These are phyloP conservation scores for Vesta saturnalis DNA, from an alignment of 2,888 invertebrate genomes.

Conservation along the genomic window DNA sequence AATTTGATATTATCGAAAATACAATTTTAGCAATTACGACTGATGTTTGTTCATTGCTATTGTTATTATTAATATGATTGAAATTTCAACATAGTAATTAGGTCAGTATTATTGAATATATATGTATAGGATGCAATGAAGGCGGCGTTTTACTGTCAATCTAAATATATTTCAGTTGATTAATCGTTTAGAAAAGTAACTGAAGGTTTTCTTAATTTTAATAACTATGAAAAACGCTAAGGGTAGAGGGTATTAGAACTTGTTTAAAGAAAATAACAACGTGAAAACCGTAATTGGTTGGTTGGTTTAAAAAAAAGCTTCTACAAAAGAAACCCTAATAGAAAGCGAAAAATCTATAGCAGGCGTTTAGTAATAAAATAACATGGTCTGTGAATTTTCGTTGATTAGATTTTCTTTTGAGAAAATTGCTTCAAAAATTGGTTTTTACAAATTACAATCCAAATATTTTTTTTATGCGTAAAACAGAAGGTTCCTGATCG, in stretches of 20 bases:
- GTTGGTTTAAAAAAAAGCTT: background rate
- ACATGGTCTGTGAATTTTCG: slow-evolving; percentile 11
- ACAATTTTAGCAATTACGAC: background rate
- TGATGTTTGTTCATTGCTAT: too few species aligned
- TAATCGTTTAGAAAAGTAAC: too few species aligned
- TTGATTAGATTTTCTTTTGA: slow-evolving; percentile 10
- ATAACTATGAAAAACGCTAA: too few species aligned
- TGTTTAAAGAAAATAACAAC: slow-evolving; percentile 3
- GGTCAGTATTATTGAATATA: too few species aligned
- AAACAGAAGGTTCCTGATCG: too few species aligned
- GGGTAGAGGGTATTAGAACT: too few species aligned
- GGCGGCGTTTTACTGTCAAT: too few species aligned
- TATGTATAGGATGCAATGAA: too few species aligned
- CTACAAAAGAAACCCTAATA: slow-evolving; percentile 6
- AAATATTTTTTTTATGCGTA: background rate
- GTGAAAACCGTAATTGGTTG: slow-evolving; percentile 7
- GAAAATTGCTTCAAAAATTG: slow-evolving; percentile 11
- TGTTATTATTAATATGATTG: background rate
- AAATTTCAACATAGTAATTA: background rate
- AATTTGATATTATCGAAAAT: background rate
- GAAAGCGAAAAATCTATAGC: slow-evolving; percentile 4
- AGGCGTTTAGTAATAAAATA: slow-evolving; percentile 12
- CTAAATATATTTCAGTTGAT: too few species aligned
- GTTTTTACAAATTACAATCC: slow-evolving; percentile 8
- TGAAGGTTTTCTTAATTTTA: too few species aligned